A percentile compares a stretch with the other conserved stretches of the same genome.
Conservation (phyloP, 2,113 vertebrate species). For the human (Homo sapiens) region GRCh38 chr4:181381001-181381500, state of each 20-base stretch:
- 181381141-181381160: not conserved
- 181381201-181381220: not conserved
- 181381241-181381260: not conserved
- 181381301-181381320: not conserved
- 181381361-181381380: too few species aligned
- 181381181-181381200: not conserved
- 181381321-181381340: accelerated
- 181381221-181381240: not conserved
- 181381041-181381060: not conserved
- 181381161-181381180: not conserved
- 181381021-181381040: not conserved
- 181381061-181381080: not conserved
- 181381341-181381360: accelerated
- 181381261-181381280: not conserved
- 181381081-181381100: not conserved
- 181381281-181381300: not conserved
- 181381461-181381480: not conserved
- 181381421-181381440: not conserved
- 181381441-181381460: accelerated
- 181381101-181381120: not conserved
- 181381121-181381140: not conserved
- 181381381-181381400: not conserved
- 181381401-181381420: not conserved
- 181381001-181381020: not conserved
- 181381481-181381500: not conserved